phyloP scores from a whole-genome alignment of 2,888 invertebrate species.

The Melanchra persicariae region DNA sequence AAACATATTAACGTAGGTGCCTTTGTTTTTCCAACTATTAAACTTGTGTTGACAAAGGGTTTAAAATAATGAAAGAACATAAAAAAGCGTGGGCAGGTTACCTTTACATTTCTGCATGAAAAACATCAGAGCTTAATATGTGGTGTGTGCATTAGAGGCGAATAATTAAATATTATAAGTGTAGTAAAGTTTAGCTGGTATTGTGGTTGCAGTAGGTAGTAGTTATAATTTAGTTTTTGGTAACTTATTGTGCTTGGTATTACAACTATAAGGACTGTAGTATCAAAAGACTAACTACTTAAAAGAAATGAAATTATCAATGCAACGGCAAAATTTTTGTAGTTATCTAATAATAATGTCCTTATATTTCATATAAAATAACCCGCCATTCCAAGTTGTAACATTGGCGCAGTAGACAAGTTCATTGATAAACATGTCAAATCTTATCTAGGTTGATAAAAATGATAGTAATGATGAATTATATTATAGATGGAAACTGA shows the following conservation, averaged over 20 bases:
- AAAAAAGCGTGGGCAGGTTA: background rate
- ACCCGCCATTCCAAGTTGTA: background rate
- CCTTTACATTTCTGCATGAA: conserved; percentile 17
- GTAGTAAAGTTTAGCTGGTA: background rate
- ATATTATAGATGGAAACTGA: conserved; percentile 31
- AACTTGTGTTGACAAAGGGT: background rate
- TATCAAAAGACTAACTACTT: too few relatives aligned
- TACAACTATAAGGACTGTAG: too few relatives aligned
- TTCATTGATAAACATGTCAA: background rate
- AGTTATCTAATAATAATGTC: too few relatives aligned
- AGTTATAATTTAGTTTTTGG: background rate
- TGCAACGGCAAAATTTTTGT: too few relatives aligned
- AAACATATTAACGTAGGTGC: background rate
- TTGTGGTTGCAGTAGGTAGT: conserved; percentile 2
- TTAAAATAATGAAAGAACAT: conserved; percentile 12
- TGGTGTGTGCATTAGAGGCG: too few relatives aligned
- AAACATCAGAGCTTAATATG: too few relatives aligned
- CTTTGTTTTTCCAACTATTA: background rate
- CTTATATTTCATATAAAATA: background rate
- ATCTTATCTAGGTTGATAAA: conserved; percentile 26
- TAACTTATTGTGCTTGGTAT: too few relatives aligned
- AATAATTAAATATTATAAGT: conserved; percentile 5
- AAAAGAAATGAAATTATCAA: too few relatives aligned
- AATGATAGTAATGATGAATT: conserved; percentile 28
- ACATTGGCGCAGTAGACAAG: background rate